Evolutionary conservation across 1,140 invertebrate genomes (phyloP), one percentile per base, ranked within the genome.

Genomic region (Thalassaphorura encarpata): DNA sequence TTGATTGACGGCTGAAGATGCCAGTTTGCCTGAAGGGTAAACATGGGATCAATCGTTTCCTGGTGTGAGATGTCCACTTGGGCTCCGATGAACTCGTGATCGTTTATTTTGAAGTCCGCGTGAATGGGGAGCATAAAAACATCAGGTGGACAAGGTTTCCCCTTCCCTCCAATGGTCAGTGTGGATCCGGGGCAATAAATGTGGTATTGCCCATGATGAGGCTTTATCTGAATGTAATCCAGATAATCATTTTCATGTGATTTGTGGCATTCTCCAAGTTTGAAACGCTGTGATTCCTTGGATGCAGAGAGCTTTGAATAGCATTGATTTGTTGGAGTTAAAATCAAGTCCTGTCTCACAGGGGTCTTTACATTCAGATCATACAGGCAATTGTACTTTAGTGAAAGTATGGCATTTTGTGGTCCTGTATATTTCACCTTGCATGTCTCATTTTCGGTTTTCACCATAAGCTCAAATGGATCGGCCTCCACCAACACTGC

Each of bases 21-120:
- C 52, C 51, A 54, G 41, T 54, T 60, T 39, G 56, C 33, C 16
- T 51, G 24, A 15, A 43, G 2, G 3, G 52, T 48, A 3, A 46
- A 48, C 16, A 59, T 2, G 2, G 51, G 51, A 23, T 53, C 56
- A 41, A 39, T 28, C 2, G 2, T 24, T 28, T 48, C 46, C 8
- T 49, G 3, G 29, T 45, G 16, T n/a, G n/a, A 23, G n/a, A 58
- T 13, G 16, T 29, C 50, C 2, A 54, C 13, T 2, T 11, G 2
- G 15, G 5, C 5, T 27, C 52, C 57, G 28, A 31, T 27, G 31
- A 36, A 54, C 13, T 36, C 23, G 16, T 41, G 33, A n/a, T 54
- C 27, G 28, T 60, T 60, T 5, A 60, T 60, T 26, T 29, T 41
- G 47, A 60, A 60, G 6, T 4, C 39, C 5, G 52, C 2, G 13